Percentiles rank a stretch among this genome's conserved stretches.
Conservation (phyloP, 2,113 vertebrate genomes). For the Pristiophorus japonicus region DNA sequence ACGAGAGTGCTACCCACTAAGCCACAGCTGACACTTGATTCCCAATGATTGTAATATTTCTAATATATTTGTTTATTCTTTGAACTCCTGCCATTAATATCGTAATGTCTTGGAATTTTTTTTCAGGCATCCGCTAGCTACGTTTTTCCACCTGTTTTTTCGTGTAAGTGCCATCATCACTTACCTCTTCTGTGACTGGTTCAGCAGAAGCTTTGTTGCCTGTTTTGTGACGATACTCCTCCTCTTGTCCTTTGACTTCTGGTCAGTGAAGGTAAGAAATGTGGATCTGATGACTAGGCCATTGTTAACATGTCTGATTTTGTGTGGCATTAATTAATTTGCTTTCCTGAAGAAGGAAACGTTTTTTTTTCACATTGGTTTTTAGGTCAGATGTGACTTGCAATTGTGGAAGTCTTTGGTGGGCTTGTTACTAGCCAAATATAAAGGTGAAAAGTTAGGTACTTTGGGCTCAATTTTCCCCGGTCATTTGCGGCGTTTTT, state of each 20-base stretch:
- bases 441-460: not conserved
- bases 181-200: conserved; percentile 72
- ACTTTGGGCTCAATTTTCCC: no score
- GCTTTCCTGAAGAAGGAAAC: no score
- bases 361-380: not conserved
- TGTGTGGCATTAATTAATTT: no score
- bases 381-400: not conserved
- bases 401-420: not conserved
- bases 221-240: conserved; percentile 79
- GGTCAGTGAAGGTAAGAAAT: conserved; percentile 84
- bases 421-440: not conserved
- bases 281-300: not conserved
- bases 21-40: no score
- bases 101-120: conserved; percentile 37
- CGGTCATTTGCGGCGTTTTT: no score
- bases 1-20: no score
- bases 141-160: conserved; percentile 87
- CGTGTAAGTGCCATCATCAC: conserved; percentile 73
- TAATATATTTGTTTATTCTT: conserved; percentile 19
- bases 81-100: not conserved
- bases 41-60: conserved; percentile 30
- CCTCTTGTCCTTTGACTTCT: conserved; percentile 86
- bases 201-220: conserved; percentile 76
- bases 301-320: not conserved
- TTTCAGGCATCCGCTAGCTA: conserved; percentile 74